Conservation (phyloP, 2,113 vertebrate species). For the Callorhinus ursinus region DNA sequence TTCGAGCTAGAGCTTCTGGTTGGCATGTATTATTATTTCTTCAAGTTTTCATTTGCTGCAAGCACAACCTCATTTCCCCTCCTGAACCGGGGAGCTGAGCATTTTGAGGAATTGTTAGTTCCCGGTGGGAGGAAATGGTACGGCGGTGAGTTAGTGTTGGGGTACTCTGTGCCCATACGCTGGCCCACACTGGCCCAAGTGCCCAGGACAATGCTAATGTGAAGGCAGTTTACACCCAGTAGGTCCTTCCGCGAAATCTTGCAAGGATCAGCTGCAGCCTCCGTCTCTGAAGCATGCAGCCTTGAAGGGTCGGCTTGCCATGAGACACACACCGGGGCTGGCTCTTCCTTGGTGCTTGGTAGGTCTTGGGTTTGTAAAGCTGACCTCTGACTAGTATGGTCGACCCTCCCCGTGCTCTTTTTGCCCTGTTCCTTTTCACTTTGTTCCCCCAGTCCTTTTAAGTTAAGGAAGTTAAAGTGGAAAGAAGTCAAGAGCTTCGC, state of each 20-base stretch:
- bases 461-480: constrained; percentile 31
- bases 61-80: background rate
- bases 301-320: no score
- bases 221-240: background rate
- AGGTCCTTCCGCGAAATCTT: background rate
- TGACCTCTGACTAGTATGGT: background rate
- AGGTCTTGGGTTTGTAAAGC: background rate
- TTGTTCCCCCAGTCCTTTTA: constrained; percentile 22
- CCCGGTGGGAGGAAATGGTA: background rate
- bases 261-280: accelerated
- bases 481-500: constrained; percentile 47
- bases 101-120: background rate
- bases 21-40: background rate
- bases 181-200: accelerated
- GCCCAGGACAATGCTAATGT: accelerated
- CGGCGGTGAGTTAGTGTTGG: background rate
- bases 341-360: background rate
- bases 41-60: background rate
- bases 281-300: background rate
- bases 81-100: background rate
- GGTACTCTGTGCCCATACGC: accelerated
- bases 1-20: background rate
- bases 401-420: background rate
- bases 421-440: background rate
- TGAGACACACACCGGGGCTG: accelerated